Base-by-base conservation (phyloP, 2,113 vertebrate genomes). In the Apaloderma vittatum region DNA sequence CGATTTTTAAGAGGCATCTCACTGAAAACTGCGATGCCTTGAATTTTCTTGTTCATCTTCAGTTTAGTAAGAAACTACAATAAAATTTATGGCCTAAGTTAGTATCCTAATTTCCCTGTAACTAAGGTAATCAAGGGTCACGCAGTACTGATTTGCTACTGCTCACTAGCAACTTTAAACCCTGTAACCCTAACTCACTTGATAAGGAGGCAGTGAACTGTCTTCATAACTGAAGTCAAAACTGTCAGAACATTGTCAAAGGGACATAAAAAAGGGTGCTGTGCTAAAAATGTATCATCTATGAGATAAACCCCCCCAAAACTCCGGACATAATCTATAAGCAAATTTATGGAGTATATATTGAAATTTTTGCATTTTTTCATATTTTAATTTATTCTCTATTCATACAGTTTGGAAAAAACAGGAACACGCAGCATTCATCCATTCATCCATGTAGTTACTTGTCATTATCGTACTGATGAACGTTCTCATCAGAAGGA, bases 1-100 rank as follows among this genome's bases (percentile, higher is more conserved):
- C 76, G 11, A 79, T 61, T 85, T 95, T 73, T 92, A 93, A 90
- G 67, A 86, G 40, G 27, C 26, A 80, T 76, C 71, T 92, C 26
- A 43, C 22, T 80, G 37, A 83, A 85, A 88, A 71, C n/a, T 58
- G 40, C 20, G 46, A 74, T 88, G 85, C n/a, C 29, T 74, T 70
- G 29, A 73, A 70, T 88, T 76, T 86, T 77, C 43, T 80, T 70
- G 18, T 59, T 93, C 54, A 63, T 36, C 67, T 88, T 76, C 58
- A 91, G 12, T 72, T 95, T 66, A 48, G 37, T 66, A 92, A 77
- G 77, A 79, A 73, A 51, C 17, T 54, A 13, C 65, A 70, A 48
- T 82, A 74, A 76, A 82, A 59, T 82, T 48, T 61, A 85, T 81
- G 37, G 61, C 21, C 34, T 73, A 66, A 54, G n/a, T 21, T 81